phyloP scores from a whole-genome alignment of 2,797 vertebrate genomes.

The Manis crassicaudata region DNA sequence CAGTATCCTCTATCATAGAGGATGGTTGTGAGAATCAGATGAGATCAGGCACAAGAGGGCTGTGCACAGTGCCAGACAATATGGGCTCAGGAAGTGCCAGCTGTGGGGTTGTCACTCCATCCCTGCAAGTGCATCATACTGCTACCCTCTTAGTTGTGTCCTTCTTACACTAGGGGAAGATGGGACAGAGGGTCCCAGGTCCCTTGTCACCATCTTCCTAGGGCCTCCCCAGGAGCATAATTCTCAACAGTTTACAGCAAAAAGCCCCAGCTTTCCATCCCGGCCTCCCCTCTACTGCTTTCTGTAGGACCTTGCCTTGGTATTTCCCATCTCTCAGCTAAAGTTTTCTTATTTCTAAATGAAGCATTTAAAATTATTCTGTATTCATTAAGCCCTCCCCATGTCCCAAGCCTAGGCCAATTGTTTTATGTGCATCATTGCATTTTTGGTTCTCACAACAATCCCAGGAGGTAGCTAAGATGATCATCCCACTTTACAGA shows the following conservation, averaged over 20 bases:
- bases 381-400: background rate
- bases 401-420: background rate
- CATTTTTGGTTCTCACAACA: background rate
- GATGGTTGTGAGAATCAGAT: background rate
- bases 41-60: background rate
- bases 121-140: background rate
- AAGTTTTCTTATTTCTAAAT: background rate
- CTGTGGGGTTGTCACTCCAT: rapidly evolving
- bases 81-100: rapidly evolving
- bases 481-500: background rate
- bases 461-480: background rate
- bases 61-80: rapidly evolving
- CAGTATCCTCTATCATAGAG: background rate
- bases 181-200: no score
- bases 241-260: background rate
- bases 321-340: background rate
- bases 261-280: background rate
- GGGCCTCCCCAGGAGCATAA: background rate
- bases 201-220: no score
- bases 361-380: background rate
- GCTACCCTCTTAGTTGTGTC: background rate
- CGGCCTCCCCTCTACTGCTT: background rate
- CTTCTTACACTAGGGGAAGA: background rate
- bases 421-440: background rate
- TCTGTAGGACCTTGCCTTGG: no score